phyloP scores from a whole-genome alignment of 2,113 vertebrate species.

The Stegastes partitus region DNA sequence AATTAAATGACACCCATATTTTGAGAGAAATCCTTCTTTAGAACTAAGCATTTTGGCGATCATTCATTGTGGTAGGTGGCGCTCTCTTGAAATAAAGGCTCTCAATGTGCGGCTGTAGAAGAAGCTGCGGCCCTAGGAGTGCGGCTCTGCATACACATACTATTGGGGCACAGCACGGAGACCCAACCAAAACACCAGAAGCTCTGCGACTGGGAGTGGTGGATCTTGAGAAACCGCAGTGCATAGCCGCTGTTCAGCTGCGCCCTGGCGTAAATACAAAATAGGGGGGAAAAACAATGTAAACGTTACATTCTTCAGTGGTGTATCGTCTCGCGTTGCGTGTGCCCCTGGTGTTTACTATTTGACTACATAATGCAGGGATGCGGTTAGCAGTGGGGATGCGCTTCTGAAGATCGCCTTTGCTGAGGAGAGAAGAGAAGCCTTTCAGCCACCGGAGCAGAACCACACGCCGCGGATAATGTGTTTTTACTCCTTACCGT shows the following conservation, averaged over 20 bases:
- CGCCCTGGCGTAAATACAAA: background rate
- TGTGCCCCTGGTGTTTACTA: conserved; percentile 40
- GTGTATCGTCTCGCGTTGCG: conserved; percentile 23
- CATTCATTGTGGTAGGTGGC: too few species aligned
- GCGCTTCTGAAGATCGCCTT: conserved; percentile 40
- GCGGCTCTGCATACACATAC: too few species aligned
- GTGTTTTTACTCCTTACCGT: conserved; percentile 51
- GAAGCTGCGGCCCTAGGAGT: too few species aligned
- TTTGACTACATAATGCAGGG: conserved; percentile 30
- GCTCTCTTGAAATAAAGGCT: too few species aligned
- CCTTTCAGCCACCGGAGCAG: conserved; percentile 21
- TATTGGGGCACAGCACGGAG: conserved; percentile 5
- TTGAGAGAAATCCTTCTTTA: too few species aligned
- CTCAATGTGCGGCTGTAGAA: too few species aligned
- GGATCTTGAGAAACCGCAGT: background rate
- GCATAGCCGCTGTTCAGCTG: background rate
- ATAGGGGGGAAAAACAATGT: conserved; percentile 24
- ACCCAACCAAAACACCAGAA: background rate
- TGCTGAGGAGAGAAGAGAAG: conserved; percentile 28
- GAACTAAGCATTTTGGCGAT: too few species aligned
- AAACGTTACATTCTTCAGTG: conserved; percentile 18
- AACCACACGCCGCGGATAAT: conserved; percentile 34
- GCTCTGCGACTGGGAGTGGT: background rate
- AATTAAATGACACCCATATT: too few species aligned
- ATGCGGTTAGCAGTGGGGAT: conserved; percentile 57